Base-by-base conservation (phyloP, 2,888 invertebrate genomes). In the Drosophila kokeensis region DNA sequence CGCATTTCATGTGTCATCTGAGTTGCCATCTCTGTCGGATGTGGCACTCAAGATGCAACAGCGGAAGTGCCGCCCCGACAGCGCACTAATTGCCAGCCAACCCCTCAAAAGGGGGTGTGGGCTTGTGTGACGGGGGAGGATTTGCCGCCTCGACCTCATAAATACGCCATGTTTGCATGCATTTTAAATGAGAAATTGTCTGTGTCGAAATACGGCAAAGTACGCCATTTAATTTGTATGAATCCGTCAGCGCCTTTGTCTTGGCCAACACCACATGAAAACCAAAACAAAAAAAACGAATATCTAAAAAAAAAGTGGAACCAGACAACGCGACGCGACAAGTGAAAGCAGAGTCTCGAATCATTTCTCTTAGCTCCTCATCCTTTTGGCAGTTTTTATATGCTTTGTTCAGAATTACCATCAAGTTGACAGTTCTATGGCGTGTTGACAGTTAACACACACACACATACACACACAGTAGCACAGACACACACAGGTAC, bases 371-470 rank as follows among this genome's bases (percentile, higher is more conserved):
- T 42, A 27, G 59, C 52, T 54, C 50, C 71, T 68, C 76, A 69
- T 73, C 59, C 79, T 68, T 55, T 71, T 82, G 73, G 57, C 80
- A 74, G 75, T 77, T 89, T 91, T 91, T 91, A 90, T 89, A 87
- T 74, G 82, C 86, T 87, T 84, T 87, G 81, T 81, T 85, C 81
- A 83, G 79, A 90, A 90, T 88, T 89, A 83, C 83, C 91, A 89
- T 91, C 89, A 87, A 91, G 91, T 91, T 90, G 90, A 90, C 90
- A 91, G 90, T 90, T 90, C 87, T 91, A 87, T 89, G 88, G 89
- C 90, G 90, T 90, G 91, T 87, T 90, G 90, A 91, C 91, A 91
- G 91, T 89, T 90, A 84, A 63, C 82, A 81, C 76, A 89, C 59
- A 83, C 72, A 74, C 87, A 63, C 81, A 81, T 74, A 89, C 59